phyloP scores from a whole-genome alignment of 2,888 invertebrate genomes.

The Mystacides longicornis region DNA sequence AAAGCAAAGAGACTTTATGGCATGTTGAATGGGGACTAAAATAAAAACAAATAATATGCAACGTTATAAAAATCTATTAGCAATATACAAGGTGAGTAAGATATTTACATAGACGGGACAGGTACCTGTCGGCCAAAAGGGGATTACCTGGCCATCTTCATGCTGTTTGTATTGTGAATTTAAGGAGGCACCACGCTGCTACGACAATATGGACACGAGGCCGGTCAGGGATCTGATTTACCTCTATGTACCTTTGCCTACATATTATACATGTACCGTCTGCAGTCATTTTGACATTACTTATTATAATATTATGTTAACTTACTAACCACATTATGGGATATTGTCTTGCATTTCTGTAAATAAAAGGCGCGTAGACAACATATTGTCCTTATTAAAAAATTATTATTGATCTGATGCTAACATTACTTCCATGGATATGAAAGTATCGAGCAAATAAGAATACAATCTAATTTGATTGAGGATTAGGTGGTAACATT shows the following conservation, averaged over 20 bases:
- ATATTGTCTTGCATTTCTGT: too few relatives aligned
- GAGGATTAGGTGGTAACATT: too few relatives aligned
- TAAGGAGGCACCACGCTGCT: neutral
- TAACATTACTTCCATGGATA: too few relatives aligned
- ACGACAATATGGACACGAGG: neutral
- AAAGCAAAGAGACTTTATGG: neutral
- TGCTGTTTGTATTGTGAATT: neutral
- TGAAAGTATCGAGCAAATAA: too few relatives aligned
- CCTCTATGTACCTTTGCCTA: too few relatives aligned
- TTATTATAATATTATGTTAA: too few relatives aligned
- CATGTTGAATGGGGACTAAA: neutral
- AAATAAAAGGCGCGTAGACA: too few relatives aligned
- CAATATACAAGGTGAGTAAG: neutral
- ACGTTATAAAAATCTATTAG: constrained; percentile 1
- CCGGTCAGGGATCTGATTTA: neutral
- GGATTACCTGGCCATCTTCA: neutral
- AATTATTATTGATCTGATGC: too few relatives aligned
- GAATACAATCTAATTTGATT: too few relatives aligned
- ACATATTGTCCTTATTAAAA: too few relatives aligned
- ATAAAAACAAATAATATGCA: neutral
- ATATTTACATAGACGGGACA: neutral
- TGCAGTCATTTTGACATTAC: neutral
- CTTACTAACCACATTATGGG: too few relatives aligned
- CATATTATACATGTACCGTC: neutral
- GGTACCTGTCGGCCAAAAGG: neutral